These are phyloP conservation scores for Trematomus loennbergii DNA, from an alignment of 2,113 vertebrate species.

Conservation along the genomic window DNA sequence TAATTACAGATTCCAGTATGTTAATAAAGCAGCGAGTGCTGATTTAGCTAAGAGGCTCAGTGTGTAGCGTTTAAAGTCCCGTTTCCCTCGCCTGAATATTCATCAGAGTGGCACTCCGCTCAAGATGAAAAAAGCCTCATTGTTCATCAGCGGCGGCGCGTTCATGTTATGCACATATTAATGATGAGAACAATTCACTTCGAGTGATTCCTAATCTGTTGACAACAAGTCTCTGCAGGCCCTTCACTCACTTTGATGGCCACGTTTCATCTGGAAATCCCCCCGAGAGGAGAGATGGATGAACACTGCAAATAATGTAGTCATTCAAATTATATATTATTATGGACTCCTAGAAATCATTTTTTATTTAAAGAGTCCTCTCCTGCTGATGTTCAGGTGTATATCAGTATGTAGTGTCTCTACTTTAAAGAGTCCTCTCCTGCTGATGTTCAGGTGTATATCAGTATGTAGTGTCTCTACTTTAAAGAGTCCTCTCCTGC, in stretches of 20 bases:
- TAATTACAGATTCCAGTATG: constrained; percentile 67
- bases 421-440: too few species aligned
- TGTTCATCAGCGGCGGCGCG: constrained; percentile 59
- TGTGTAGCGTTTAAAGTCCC: constrained; percentile 61
- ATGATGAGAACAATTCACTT: constrained; percentile 66
- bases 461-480: too few species aligned
- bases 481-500: too few species aligned
- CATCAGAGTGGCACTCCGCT: constrained; percentile 68
- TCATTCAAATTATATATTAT: constrained; percentile 1
- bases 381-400: too few species aligned
- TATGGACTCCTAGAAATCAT: neutral
- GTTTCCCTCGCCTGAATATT: constrained; percentile 68
- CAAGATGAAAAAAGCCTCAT: constrained; percentile 66
- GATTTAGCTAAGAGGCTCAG: constrained; percentile 75
- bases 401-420: too few species aligned
- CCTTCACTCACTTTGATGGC: constrained; percentile 54
- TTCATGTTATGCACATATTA: constrained; percentile 76
- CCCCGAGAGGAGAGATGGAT: constrained; percentile 25
- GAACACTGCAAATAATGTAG: constrained; percentile 10
- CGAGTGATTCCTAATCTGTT: constrained; percentile 75
- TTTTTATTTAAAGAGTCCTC: too few species aligned
- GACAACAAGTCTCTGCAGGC: constrained; percentile 67
- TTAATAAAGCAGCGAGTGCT: constrained; percentile 63
- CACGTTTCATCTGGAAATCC: constrained; percentile 59
- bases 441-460: too few species aligned